Percentiles rank a stretch among this genome's conserved stretches.
phyloP scores from a whole-genome alignment of 2,113 vertebrate species.

The Lepus americanus region DNA sequence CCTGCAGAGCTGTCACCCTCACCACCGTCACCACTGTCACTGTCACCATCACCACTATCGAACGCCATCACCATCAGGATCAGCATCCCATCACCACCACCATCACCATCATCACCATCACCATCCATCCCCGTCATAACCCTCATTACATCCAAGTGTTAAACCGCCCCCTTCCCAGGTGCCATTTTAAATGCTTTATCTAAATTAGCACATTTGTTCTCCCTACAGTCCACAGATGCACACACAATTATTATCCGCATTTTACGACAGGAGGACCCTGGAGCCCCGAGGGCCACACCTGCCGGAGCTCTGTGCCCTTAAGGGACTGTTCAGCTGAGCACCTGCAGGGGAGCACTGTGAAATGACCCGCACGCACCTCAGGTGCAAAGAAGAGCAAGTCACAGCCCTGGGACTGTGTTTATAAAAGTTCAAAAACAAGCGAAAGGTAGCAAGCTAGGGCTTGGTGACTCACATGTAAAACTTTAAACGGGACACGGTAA shows the following conservation, averaged over 20 bases:
- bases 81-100: no score
- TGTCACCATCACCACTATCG: not conserved
- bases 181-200: not conserved
- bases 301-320: not conserved
- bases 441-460: not conserved
- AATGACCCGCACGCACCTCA: not conserved
- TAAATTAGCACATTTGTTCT: not conserved
- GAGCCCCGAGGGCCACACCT: not conserved
- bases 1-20: not conserved
- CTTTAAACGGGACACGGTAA: not conserved
- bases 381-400: not conserved
- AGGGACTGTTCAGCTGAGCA: not conserved
- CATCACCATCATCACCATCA: accelerated
- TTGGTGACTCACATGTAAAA: not conserved
- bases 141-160: not conserved
- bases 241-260: not conserved
- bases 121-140: no score
- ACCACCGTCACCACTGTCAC: accelerated
- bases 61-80: accelerated
- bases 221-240: not conserved
- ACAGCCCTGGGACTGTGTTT: not conserved
- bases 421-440: not conserved
- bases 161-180: not conserved
- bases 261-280: not conserved
- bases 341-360: not conserved